Base-by-base conservation (phyloP, 2,888 invertebrate genomes). In the Melieria omissa region DNA sequence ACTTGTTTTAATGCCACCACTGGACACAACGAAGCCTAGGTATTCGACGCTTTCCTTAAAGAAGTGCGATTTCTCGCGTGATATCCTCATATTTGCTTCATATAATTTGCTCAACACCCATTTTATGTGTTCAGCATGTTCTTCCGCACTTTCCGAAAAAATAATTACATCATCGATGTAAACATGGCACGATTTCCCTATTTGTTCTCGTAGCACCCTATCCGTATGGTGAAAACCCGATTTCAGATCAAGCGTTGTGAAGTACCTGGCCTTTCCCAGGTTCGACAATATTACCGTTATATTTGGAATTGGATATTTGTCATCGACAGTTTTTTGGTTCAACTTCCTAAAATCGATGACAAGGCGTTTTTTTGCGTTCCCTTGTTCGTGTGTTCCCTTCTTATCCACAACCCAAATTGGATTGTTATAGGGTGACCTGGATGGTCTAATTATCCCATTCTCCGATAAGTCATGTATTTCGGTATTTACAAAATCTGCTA, bases 161-260 rank as follows among this genome's bases (percentile, higher is more conserved):
- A 16, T 46, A 29, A 62, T 62, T 47, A 62, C 62, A 29, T 62
- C 62, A 47, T 73, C 72, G 3, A 70, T 55, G 60, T 77, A 47
- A 49, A 64, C 54, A 41, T 60, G 61, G 44, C 68, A 68, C 42
- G 67, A 63, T 61, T 29, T 63, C 5, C 49, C 12, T 47, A 49
- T 71, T 57, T 70, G 65, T 45, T 71, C 72, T 5, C 73, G n/a
- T 5, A 65, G 69, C 12, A 70, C 74, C 1, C 73, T 61, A 63
- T 77, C 75, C 3, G 71, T 76, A 47, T 75, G 76, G 47, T 75
- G 76, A 58, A 73, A 76, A 4, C 73, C 75, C 4, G 69, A 75
- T 68, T 75, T 74, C 9, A 74, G 60, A 41, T 78, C 76, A 2
- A 75, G 52, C 8, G 75, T 72, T n/a, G 73, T 65, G 47, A 77